These are phyloP conservation scores for Bembecia ichneumoniformis DNA, from an alignment of 2,888 invertebrate genomes.

Conservation along the genomic window DNA sequence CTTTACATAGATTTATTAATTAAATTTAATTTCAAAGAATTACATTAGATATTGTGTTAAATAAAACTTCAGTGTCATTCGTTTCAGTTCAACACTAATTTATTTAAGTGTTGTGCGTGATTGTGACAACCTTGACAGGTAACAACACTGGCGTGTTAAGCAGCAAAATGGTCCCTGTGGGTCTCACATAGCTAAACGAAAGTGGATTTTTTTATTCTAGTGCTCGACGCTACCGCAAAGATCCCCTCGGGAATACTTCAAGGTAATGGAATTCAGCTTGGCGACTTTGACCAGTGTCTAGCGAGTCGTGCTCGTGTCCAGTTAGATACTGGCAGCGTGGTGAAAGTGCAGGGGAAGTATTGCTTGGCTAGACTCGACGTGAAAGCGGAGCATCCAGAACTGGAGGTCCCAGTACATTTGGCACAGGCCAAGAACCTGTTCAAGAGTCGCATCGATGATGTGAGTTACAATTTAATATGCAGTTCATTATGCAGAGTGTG, in stretches of 20 bases:
- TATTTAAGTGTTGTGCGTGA: neutral
- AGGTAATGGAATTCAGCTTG: constrained; percentile 80
- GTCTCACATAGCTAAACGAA: constrained; percentile 24
- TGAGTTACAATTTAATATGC: constrained; percentile 59
- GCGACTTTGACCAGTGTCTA: constrained; percentile 80
- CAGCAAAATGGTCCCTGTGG: constrained; percentile 21
- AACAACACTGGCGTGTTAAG: constrained; percentile 5
- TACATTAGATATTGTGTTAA: too few relatives aligned
- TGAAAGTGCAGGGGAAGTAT: constrained; percentile 78
- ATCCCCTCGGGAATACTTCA: constrained; percentile 77
- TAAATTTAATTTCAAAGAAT: too few relatives aligned
- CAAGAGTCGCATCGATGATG: constrained; percentile 75
- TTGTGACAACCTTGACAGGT: neutral
- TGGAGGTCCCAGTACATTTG: constrained; percentile 75
- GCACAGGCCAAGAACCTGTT: constrained; percentile 76
- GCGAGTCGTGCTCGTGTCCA: constrained; percentile 74
- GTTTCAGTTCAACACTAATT: too few relatives aligned
- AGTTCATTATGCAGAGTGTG: constrained; percentile 11
- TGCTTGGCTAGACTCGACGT: constrained; percentile 78
- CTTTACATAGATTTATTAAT: too few relatives aligned
- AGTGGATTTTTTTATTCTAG: constrained; percentile 64
- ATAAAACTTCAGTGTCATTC: too few relatives aligned
- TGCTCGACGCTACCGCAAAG: constrained; percentile 81
- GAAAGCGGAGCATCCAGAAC: constrained; percentile 68
- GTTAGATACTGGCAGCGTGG: constrained; percentile 69